Percentiles rank a stretch among this genome's conserved stretches.
Conservation (phyloP, 1,140 invertebrate genomes). For the Lepidostoma basale region DNA sequence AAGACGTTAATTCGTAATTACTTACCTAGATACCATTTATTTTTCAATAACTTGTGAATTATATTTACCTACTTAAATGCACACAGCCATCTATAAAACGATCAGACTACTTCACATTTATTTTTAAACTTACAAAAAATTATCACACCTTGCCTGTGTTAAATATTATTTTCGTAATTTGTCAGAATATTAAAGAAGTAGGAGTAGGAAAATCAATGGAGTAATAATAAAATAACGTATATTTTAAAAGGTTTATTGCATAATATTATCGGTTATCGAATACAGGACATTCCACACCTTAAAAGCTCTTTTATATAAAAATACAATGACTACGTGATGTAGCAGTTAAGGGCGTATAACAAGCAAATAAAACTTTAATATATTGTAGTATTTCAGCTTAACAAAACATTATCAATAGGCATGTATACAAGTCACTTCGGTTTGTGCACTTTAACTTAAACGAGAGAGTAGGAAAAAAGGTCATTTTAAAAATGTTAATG, state of each 20-base stretch:
- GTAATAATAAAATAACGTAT: no score
- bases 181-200: no score
- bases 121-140: no score
- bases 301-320: conserved; percentile 47
- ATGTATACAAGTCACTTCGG: conserved; percentile 33
- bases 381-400: conserved; percentile 44
- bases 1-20: no score
- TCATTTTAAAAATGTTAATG: conserved; percentile 3
- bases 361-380: conserved; percentile 45
- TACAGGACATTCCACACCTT: conserved; percentile 46
- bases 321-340: conserved; percentile 46
- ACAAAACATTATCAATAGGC: conserved; percentile 40
- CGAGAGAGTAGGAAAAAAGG: conserved; percentile 18
- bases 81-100: no score
- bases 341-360: conserved; percentile 42
- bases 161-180: no score
- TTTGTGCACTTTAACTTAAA: conserved; percentile 40
- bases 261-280: conserved; percentile 45
- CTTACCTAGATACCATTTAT: no score
- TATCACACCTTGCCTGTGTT: no score
- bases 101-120: no score
- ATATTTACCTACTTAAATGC: no score
- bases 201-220: no score
- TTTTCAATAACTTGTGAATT: no score
- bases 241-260: conserved; percentile 43